Conservation (phyloP, 23 tunicate genomes). For the Halocynthia roretzi region DNA sequence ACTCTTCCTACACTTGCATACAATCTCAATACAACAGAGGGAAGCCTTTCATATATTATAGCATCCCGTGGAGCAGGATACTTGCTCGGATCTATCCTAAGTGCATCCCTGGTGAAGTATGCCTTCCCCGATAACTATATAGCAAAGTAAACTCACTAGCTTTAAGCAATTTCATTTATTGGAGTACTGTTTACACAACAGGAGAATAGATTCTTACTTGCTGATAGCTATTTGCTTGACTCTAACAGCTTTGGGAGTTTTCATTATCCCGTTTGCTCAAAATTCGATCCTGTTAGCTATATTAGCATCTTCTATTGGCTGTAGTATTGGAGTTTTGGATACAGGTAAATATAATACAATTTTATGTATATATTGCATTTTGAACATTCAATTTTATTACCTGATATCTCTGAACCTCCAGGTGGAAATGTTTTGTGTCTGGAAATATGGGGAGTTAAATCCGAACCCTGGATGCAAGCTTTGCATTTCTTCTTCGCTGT, state of each 20-base stretch:
- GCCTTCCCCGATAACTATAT: not conserved
- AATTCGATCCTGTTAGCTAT: conserved; percentile 21
- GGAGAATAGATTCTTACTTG: conserved; percentile 28
- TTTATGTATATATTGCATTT: too few relatives aligned
- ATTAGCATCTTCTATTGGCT: conserved; percentile 34
- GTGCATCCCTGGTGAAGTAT: conserved; percentile 48
- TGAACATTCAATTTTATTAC: too few relatives aligned
- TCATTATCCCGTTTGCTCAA: conserved; percentile 29
- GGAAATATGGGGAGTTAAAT: conserved; percentile 62
- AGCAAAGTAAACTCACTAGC: too few relatives aligned
- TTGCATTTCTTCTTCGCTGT: conserved; percentile 78
- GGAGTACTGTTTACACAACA: not conserved
- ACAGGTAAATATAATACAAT: conserved; percentile 26
- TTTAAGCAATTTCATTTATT: too few relatives aligned
- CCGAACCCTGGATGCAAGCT: conserved; percentile 70
- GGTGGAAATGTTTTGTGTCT: conserved; percentile 90
- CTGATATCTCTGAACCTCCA: not conserved
- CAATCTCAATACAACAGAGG: conserved; percentile 35
- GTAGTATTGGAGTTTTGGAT: conserved; percentile 73
- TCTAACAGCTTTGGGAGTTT: conserved; percentile 34
- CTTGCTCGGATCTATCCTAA: conserved; percentile 48
- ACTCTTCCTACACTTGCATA: conserved; percentile 71
- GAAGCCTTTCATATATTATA: conserved; percentile 38
- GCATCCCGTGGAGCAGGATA: conserved; percentile 67
- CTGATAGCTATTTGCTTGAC: conserved; percentile 33